Conservation (phyloP, 2,113 vertebrate genomes). For the Oceanodroma tethys region DNA sequence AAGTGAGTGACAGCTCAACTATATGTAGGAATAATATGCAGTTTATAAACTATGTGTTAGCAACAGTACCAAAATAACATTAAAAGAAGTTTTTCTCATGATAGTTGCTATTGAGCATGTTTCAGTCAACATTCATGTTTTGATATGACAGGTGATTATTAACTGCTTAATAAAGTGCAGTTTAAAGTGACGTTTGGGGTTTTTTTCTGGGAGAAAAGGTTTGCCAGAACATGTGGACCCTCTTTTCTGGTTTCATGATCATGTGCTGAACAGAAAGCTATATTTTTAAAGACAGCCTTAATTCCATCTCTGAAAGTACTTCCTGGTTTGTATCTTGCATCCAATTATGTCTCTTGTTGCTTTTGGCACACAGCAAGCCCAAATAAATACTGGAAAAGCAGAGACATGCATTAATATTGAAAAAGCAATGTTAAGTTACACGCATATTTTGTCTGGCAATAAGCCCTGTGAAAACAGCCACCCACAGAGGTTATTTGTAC, state of each 20-base stretch:
- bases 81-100: neutral
- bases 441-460: neutral
- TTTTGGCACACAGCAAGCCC: neutral
- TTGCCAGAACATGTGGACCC: neutral
- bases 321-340: neutral
- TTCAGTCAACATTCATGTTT: neutral
- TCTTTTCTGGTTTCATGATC: neutral
- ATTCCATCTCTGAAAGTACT: neutral
- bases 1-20: neutral
- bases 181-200: neutral
- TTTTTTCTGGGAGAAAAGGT: neutral
- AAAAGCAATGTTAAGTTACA: neutral
- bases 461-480: neutral
- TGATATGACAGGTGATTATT: neutral
- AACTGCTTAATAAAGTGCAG: neutral
- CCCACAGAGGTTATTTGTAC: neutral
- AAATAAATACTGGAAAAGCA: neutral
- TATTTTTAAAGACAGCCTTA: neutral
- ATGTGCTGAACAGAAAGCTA: neutral
- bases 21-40: neutral
- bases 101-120: neutral
- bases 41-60: neutral
- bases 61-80: neutral
- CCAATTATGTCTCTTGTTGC: neutral
- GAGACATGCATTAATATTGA: neutral